phyloP scores from a whole-genome alignment of 64 coral and sea anemone genomes.

The Montipora foliosa region DNA sequence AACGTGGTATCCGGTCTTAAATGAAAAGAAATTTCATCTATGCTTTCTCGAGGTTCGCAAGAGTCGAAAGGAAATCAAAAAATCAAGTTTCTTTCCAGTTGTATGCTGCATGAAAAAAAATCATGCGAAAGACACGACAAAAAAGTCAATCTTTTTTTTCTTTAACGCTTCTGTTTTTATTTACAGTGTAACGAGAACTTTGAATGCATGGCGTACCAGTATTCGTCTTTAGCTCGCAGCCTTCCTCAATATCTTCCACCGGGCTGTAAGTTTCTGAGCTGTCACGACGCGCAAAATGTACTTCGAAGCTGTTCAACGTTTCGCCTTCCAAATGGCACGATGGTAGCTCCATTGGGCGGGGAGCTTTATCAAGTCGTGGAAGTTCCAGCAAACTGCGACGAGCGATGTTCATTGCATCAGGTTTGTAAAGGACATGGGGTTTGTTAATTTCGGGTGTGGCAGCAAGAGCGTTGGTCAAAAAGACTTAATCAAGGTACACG shows the following conservation, averaged over 20 bases:
- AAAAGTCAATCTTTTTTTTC: background rate
- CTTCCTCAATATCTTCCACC: conserved; percentile 78
- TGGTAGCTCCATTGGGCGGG: conserved; percentile 79
- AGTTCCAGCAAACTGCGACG: conserved; percentile 83
- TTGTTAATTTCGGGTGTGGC: conserved; percentile 10
- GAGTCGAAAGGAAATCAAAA: background rate
- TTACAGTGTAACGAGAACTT: background rate
- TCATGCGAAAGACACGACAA: background rate
- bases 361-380: conserved; percentile 94
- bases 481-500: background rate
- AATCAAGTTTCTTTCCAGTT: background rate
- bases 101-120: background rate
- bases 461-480: background rate
- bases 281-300: conserved; percentile 78
- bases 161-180: background rate
- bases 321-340: conserved; percentile 82
- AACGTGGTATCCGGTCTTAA: conserved; percentile 46
- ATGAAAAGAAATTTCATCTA: background rate
- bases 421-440: conserved; percentile 2
- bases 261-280: conserved; percentile 84
- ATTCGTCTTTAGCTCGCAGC: conserved; percentile 33
- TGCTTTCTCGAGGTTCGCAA: background rate
- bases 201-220: conserved; percentile 14
- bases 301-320: conserved; percentile 77
- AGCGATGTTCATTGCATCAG: conserved; percentile 69